Percentiles rank a stretch among this genome's conserved stretches.
These are phyloP conservation scores for Notospermus geniculatus DNA, from an alignment of 1,140 invertebrate species.

Conservation along the genomic window DNA sequence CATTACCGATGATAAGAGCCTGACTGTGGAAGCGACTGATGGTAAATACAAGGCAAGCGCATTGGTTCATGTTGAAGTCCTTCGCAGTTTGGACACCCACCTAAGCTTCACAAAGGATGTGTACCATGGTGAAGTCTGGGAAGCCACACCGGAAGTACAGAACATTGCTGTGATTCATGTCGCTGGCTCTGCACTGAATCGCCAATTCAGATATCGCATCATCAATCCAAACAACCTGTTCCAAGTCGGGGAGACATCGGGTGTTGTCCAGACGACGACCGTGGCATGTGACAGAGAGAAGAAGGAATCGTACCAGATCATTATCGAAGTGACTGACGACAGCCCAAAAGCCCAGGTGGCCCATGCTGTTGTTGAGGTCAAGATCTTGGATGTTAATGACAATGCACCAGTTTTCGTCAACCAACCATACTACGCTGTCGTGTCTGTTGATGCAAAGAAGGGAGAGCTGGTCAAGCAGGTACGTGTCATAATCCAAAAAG, in stretches of 20 bases:
- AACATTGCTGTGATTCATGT: conserved; percentile 83
- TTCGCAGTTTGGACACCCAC: conserved; percentile 69
- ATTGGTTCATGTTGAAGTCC: conserved; percentile 61
- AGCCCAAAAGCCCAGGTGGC: conserved; percentile 64
- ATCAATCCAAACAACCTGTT: conserved; percentile 57
- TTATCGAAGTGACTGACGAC: conserved; percentile 35
- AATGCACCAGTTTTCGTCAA: conserved; percentile 84
- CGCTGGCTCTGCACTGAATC: conserved; percentile 78
- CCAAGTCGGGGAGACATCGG: conserved; percentile 42
- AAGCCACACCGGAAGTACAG: conserved; percentile 80
- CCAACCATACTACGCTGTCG: conserved; percentile 79
- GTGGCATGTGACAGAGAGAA: conserved; percentile 60
- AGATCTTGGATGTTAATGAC: conserved; percentile 88
- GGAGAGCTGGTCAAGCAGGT: conserved; percentile 79
- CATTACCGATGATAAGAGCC: conserved; percentile 52
- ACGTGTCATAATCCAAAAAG: conserved; percentile 25
- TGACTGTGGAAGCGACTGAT: conserved; percentile 60
- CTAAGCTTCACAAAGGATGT: conserved; percentile 77
- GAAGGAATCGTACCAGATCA: conserved; percentile 36
- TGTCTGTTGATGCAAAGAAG: conserved; percentile 61
- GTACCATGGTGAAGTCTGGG: conserved; percentile 76
- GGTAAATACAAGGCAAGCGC: conserved; percentile 59
- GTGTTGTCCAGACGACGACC: conserved; percentile 43
- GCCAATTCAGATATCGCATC: conserved; percentile 83
- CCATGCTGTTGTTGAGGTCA: conserved; percentile 78